Base-by-base conservation (phyloP, 1,140 invertebrate genomes). In the Metaphire vulgaris region DNA sequence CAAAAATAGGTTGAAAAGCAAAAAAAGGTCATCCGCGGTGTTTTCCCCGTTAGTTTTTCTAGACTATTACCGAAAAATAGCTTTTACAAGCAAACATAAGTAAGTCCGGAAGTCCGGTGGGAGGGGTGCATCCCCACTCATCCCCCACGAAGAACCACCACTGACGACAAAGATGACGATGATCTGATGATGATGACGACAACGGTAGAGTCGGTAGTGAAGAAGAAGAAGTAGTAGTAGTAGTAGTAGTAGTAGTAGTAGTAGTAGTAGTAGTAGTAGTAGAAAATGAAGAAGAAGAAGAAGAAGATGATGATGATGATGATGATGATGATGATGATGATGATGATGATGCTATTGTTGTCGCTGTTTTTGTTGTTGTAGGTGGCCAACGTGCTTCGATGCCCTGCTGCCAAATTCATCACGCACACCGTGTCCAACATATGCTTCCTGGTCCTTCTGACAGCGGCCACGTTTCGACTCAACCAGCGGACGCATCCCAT, bases 391-490 rank as follows among this genome's bases (percentile, higher is more conserved):
- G 81, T 84, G 56, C 80, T 84, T 29, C 74, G 79, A 6, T 82
- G 80, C 68, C 84, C 84, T 1, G 83, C 82, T 74, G 80, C 84
- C 0, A 85, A 84, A 77, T 84, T 85, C 67, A 83, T 85, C 31
- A 76, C 75, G 26, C 73, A 77, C 33, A 84, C 83, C 0, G 81
- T 83, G 28, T 85, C 83, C 33, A 83, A 85, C 74, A 79, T 84
- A 41, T 83, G 83, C 74, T 85, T 85, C 79, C 81, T 85, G 30
- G 80, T 85, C 15, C 79, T 85, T 2, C 77, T 85, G 34, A 81
- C 84, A 56, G 83, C 81, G 6, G 84, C 84, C 21, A 85, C 84
- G 65, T 85, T 85, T 77, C 82, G 83, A 21, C 79, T 85, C 31
- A 81, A 83, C 26, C 83, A 84, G 78, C 81, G 79, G 79, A 78